Evolutionary conservation across 2,113 vertebrate species (phyloP).

Genomic region (Camelus dromedarius): DNA sequence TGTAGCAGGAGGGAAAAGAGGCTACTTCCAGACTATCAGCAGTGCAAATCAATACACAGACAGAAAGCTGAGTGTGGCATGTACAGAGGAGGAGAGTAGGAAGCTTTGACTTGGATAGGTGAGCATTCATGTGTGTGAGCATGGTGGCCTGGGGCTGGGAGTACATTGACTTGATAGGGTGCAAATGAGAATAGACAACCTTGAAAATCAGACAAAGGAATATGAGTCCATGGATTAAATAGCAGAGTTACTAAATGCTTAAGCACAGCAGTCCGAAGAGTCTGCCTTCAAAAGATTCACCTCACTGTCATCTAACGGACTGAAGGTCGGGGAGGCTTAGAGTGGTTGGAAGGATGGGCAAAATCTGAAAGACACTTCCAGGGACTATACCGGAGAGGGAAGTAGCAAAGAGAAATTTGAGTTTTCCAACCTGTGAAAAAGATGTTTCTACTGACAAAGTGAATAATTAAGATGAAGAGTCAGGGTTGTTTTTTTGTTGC

Average conservation of each 20-base stretch:
- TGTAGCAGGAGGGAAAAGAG: neutral
- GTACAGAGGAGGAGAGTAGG: neutral
- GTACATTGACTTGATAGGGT: neutral
- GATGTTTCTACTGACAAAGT: neutral
- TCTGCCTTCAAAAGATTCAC: neutral
- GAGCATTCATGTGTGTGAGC: neutral
- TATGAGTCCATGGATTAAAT: conserved; percentile 8
- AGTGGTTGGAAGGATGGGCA: neutral
- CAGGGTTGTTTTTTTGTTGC: neutral
- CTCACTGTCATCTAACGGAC: neutral
- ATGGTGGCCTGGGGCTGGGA: neutral
- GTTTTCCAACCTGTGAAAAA: neutral
- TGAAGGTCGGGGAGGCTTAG: neutral
- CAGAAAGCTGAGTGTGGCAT: neutral
- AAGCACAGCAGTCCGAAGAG: neutral
- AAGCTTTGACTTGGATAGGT: neutral
- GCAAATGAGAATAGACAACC: neutral
- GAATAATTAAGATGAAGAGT: neutral
- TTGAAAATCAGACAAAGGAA: conserved; percentile 49
- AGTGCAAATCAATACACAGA: neutral
- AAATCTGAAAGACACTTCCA: conserved; percentile 38
- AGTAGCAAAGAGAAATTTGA: neutral
- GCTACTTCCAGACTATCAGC: neutral
- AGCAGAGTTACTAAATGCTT: neutral
- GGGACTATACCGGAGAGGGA: neutral